These are phyloP conservation scores for Watsonalla binaria DNA, from an alignment of 2,888 invertebrate species.

Conservation along the genomic window DNA sequence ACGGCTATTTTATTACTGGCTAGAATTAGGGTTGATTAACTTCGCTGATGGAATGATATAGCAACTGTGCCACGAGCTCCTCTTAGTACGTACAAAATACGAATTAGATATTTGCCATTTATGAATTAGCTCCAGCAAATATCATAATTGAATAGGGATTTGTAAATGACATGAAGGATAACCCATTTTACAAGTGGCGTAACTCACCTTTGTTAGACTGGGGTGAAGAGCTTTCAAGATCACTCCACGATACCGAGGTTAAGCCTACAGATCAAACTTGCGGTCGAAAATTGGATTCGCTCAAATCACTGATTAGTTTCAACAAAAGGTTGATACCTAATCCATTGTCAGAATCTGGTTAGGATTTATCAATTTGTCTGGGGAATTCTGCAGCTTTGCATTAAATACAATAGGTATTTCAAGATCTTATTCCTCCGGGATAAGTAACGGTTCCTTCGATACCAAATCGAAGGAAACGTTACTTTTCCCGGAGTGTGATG, in stretches of 20 bases:
- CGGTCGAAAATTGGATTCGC: not conserved
- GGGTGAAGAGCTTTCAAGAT: not conserved
- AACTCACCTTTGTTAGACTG: not conserved
- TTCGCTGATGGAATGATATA: no score
- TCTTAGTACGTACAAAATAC: no score
- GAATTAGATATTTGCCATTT: not conserved
- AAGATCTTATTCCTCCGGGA: no score
- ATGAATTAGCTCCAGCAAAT: not conserved
- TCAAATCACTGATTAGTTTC: not conserved
- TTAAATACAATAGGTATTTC: no score
- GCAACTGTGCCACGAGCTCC: no score
- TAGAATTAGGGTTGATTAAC: no score
- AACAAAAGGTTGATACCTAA: not conserved
- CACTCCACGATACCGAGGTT: not conserved
- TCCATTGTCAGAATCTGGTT: not conserved
- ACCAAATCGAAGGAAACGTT: no score
- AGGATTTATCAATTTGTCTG: not conserved
- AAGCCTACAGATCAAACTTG: not conserved
- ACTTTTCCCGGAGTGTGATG: no score
- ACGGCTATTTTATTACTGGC: no score
- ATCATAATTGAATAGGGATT: not conserved
- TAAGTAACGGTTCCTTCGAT: no score
- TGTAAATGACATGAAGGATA: not conserved
- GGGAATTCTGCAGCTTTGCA: no score
- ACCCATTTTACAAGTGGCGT: not conserved